Conservation (phyloP, 2,888 invertebrate genomes). For the Tenthredo amoena region DNA sequence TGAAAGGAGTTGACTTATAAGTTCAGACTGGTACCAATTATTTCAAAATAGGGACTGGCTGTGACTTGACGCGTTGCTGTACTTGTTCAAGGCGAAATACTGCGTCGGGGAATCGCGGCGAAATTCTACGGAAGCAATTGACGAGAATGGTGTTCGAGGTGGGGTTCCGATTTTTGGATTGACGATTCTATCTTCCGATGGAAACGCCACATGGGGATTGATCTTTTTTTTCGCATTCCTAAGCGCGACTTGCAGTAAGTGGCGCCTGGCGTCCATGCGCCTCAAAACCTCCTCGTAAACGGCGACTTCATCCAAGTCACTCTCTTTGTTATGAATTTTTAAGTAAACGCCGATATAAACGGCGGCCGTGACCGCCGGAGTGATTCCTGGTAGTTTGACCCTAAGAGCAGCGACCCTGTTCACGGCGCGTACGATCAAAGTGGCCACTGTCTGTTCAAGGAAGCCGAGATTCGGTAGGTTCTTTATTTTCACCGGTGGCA, state of each 20-base stretch:
- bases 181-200: not conserved
- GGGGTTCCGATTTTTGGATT: not conserved
- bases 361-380: slow-evolving; percentile 79
- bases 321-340: slow-evolving; percentile 78
- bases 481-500: slow-evolving; percentile 78
- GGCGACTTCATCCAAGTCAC: slow-evolving; percentile 65
- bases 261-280: slow-evolving; percentile 76
- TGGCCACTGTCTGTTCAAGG: slow-evolving; percentile 82
- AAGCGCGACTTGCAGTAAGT: slow-evolving; percentile 76
- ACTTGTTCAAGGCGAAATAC: not conserved
- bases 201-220: slow-evolving; percentile 79
- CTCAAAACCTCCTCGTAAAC: slow-evolving; percentile 77
- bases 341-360: slow-evolving; percentile 81
- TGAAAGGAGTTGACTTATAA: not conserved
- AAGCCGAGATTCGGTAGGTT: slow-evolving; percentile 82
- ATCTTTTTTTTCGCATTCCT: slow-evolving; percentile 79
- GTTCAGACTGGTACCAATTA: slow-evolving; percentile 11
- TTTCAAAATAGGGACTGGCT: slow-evolving; percentile 15
- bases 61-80: not conserved
- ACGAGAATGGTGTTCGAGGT: not conserved
- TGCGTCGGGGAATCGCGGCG: slow-evolving; percentile 21
- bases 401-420: slow-evolving; percentile 79
- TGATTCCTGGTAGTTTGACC: slow-evolving; percentile 83
- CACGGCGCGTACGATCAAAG: slow-evolving; percentile 80
- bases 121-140: not conserved